Base-by-base conservation (phyloP, 2,888 invertebrate genomes). In the Pyrrhia umbra region DNA sequence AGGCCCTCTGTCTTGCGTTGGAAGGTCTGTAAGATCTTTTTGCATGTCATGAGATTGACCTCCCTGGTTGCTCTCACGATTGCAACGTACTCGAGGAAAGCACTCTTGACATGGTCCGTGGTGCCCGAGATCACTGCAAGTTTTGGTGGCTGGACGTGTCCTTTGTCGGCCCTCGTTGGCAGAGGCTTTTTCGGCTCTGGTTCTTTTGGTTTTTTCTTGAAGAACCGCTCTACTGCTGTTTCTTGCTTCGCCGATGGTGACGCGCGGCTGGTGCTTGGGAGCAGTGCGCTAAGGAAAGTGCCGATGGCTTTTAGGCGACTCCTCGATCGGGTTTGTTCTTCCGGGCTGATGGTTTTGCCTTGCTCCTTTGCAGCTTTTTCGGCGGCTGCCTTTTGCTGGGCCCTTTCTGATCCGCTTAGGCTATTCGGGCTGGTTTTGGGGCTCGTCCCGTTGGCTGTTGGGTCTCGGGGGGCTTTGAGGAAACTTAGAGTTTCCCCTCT, bases 111-210 rank as follows among this genome's bases (percentile, higher is more conserved):
- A 34, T 62, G 72, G 21, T 69, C 62, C 27, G 37, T 2, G 34
- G 54, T 23, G 23, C 34, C 37, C n/a, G 0, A 2, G 3, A 37
- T 21, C 4, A 4, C 1, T 18, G 0, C 15, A 20, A 69, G 52
- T 3, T 0, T 6, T 0, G 73, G 73, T 13, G 34, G 34, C 6
- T 0, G 43, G 30, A 69, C 52, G 45, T 72, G 56, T 13, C 57
- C 40, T 6, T 25, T 54, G n/a, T 67, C 73, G 30, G 69, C 66
- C 45, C 68, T 52, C n/a, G 52, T 72, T 10, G 3, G 8, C 6
- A 0, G 15, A 37, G 10, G 68, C 4, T 9, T 25, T 42, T 8
- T 8, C 1, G 47, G 23, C 15, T 61, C 27, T 23, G 23, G 2
- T 6, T 23, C 23, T 23, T 23, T 23, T 2, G 23, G 23, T 6